Percentiles rank a stretch among this genome's conserved stretches.
Conservation (phyloP, 1,140 invertebrate species). For the Tetramorium simillimum region DNA sequence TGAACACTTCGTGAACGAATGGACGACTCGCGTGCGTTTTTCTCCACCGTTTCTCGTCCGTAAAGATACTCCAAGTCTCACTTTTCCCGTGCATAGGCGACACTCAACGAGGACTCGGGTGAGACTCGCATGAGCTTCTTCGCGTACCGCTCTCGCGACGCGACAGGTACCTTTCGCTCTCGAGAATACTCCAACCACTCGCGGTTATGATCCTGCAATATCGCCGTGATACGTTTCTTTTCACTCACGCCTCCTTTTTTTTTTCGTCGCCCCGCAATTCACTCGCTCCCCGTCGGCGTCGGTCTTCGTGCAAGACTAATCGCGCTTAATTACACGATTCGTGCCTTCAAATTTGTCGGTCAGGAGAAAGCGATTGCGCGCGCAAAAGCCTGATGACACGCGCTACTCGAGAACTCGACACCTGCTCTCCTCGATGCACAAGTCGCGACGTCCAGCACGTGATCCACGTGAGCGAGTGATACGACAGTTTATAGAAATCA, state of each 20-base stretch:
- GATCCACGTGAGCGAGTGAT: not conserved
- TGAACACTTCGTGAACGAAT: constrained; percentile 41
- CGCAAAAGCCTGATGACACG: constrained; percentile 4
- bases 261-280: not conserved
- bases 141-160: constrained; percentile 59
- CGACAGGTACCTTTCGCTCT: constrained; percentile 70
- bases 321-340: constrained; percentile 34
- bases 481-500: not conserved
- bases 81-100: constrained; percentile 30
- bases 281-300: not conserved
- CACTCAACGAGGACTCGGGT: constrained; percentile 24
- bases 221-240: constrained; percentile 5
- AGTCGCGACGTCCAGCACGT: constrained; percentile 18
- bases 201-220: constrained; percentile 55
- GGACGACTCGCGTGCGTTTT: not conserved
- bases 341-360: not conserved
- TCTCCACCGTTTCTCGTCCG: not conserved
- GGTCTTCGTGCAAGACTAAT: not conserved
- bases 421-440: not conserved
- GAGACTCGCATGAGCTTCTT: constrained; percentile 27
- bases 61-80: not conserved
- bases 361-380: not conserved
- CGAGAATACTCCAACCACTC: constrained; percentile 20
- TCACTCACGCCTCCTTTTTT: not conserved
- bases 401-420: not conserved